These are phyloP conservation scores for Aspidapion aeneum DNA, from an alignment of 2,888 invertebrate genomes.

Conservation along the genomic window DNA sequence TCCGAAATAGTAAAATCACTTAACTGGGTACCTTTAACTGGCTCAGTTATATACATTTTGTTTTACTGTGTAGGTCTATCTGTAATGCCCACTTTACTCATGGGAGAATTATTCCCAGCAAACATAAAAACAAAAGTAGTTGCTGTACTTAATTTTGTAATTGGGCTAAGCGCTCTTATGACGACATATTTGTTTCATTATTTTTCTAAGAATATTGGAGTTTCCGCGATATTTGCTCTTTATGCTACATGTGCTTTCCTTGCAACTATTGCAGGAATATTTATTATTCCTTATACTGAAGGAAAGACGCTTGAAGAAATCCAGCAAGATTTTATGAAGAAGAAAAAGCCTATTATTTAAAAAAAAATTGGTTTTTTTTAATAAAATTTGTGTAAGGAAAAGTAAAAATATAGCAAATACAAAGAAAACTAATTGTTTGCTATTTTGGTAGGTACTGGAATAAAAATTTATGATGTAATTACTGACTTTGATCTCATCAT, in stretches of 20 bases:
- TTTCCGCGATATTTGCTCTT: conserved; percentile 38
- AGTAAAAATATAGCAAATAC: no score
- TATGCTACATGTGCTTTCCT: conserved; percentile 34
- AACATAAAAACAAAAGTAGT: conserved; percentile 40
- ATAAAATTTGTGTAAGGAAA: no score
- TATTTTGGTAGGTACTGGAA: no score
- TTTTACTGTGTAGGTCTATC: conserved; percentile 34
- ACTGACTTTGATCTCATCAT: no score
- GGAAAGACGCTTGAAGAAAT: conserved; percentile 44
- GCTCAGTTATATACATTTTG: conserved; percentile 35
- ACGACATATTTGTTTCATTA: conserved; percentile 38
- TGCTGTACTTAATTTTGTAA: conserved; percentile 32
- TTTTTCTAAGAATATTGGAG: conserved; percentile 34
- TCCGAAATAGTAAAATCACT: conserved; percentile 28
- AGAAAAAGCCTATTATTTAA: no score
- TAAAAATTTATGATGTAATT: no score
- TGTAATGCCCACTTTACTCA: conserved; percentile 37
- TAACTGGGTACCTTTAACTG: conserved; percentile 39
- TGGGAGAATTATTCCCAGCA: conserved; percentile 39
- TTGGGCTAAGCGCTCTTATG: conserved; percentile 29
- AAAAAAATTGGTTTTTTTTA: no score
- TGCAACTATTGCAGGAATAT: conserved; percentile 33
- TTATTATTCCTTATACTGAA: conserved; percentile 42
- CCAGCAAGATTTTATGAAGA: conserved; percentile 37
- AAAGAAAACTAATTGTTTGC: no score